Conservation (phyloP, 2,888 invertebrate genomes). For the Machimus rusticus region DNA sequence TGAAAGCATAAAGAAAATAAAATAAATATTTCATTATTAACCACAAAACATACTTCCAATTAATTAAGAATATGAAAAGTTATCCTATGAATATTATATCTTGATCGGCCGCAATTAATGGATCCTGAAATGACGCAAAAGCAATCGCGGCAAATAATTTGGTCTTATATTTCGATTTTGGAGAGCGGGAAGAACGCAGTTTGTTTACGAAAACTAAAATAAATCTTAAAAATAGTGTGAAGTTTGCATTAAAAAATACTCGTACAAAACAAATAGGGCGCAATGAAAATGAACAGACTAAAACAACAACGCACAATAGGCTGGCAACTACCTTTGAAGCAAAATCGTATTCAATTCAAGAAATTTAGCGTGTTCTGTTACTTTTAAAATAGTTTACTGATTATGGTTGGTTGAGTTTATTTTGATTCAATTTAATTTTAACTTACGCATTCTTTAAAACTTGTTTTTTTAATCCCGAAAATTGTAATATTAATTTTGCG, state of each 20-base stretch:
- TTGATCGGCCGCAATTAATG: background rate
- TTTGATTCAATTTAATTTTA: background rate
- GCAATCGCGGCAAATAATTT: background rate
- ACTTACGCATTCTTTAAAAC: slow-evolving; percentile 36
- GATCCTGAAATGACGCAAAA: background rate
- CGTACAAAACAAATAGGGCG: background rate
- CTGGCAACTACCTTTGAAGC: slow-evolving; percentile 12
- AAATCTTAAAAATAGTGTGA: background rate
- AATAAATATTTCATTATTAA: slow-evolving; percentile 31
- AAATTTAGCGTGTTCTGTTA: slow-evolving; percentile 10
- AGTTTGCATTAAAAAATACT: background rate
- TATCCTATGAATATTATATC: background rate
- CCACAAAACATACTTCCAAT: background rate
- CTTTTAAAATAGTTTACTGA: background rate
- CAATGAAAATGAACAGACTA: background rate
- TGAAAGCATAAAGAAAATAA: slow-evolving; percentile 39
- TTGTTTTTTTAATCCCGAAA: slow-evolving; percentile 38
- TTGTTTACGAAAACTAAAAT: background rate
- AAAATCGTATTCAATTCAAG: slow-evolving; percentile 1
- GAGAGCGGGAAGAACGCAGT: background rate
- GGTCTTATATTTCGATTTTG: background rate
- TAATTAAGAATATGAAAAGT: background rate
- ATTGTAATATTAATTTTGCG: slow-evolving; percentile 27
- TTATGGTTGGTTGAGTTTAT: background rate
- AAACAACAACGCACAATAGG: slow-evolving; percentile 25